Evolutionary conservation across 2,113 vertebrate genomes (phyloP).

Genomic region (Calyptommatus sinebrachiatus): DNA sequence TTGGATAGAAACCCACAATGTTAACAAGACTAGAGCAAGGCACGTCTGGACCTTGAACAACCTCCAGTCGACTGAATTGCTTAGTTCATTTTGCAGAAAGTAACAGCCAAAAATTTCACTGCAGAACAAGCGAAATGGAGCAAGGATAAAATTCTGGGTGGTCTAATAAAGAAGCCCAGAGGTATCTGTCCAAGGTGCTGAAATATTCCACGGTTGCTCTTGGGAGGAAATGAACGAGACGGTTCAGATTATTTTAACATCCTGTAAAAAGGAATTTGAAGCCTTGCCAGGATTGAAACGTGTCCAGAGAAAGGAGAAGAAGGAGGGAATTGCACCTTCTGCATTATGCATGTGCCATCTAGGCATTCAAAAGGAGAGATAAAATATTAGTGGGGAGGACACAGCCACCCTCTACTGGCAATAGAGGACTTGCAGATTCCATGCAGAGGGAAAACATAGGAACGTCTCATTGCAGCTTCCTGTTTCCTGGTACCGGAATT

Average conservation of each 20-base stretch:
- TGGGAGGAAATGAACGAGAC: neutral
- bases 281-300: neutral
- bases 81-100: no score
- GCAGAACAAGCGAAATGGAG: no score
- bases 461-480: neutral
- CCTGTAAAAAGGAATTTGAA: neutral
- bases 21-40: neutral
- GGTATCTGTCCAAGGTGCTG: neutral
- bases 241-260: no score
- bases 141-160: neutral
- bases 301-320: neutral
- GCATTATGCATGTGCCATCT: neutral
- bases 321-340: neutral
- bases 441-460: neutral
- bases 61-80: neutral
- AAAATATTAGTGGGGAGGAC: no score
- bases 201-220: neutral
- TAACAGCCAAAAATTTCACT: neutral
- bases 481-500: neutral
- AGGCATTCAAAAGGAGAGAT: neutral
- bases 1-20: neutral
- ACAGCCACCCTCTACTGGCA: neutral
- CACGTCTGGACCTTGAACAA: neutral
- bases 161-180: neutral
- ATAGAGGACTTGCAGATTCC: no score